Conservation (phyloP, 2,888 invertebrate species). For the Oxytorus armatus region DNA sequence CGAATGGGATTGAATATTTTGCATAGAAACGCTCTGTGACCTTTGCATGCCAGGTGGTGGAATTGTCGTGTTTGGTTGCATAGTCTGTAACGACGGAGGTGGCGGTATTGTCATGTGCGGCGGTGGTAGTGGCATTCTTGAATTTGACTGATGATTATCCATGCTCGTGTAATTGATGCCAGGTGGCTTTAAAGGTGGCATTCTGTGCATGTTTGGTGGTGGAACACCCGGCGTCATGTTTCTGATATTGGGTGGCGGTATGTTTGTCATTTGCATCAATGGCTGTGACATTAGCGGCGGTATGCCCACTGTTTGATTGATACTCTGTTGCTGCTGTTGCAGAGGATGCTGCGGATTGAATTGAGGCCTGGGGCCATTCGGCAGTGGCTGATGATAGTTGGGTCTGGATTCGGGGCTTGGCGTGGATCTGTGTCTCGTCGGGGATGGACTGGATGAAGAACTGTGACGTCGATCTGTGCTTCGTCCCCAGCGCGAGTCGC, state of each 20-base stretch:
- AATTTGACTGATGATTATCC: conserved; percentile 74
- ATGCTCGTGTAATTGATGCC: conserved; percentile 72
- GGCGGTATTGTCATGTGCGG: conserved; percentile 71
- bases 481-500: conserved; percentile 78
- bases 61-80: conserved; percentile 81
- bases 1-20: conserved; percentile 56
- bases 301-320: conserved; percentile 73
- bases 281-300: conserved; percentile 79
- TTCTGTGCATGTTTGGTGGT: conserved; percentile 73
- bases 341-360: conserved; percentile 75
- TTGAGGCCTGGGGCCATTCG: conserved; percentile 73
- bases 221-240: conserved; percentile 74
- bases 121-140: conserved; percentile 76
- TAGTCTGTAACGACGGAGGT: conserved; percentile 71
- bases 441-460: conserved; percentile 81
- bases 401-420: conserved; percentile 76
- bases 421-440: conserved; percentile 77
- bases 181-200: conserved; percentile 71
- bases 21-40: conserved; percentile 59
- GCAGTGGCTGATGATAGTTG: conserved; percentile 74
- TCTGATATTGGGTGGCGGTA: conserved; percentile 79
- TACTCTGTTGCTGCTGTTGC: conserved; percentile 68
- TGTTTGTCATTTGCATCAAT: conserved; percentile 77
- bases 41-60: conserved; percentile 76
- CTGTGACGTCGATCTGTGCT: conserved; percentile 77